These are phyloP conservation scores for Trididemnum clinides DNA, from an alignment of 23 tunicate genomes.

Conservation along the genomic window DNA sequence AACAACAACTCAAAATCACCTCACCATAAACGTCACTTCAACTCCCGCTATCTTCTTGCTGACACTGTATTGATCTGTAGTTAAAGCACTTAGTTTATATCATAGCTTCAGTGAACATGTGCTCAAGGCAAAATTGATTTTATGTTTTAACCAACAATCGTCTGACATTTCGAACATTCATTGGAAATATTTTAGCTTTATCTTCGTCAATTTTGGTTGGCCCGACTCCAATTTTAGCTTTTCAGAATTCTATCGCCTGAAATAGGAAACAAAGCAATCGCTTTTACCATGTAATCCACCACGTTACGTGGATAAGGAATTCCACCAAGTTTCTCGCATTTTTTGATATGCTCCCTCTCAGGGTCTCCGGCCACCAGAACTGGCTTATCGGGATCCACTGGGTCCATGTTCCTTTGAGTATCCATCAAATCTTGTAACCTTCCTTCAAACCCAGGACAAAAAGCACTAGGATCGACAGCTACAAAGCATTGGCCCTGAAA, in stretches of 20 bases:
- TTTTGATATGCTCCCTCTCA: constrained; percentile 69
- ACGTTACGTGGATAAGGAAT: constrained; percentile 91
- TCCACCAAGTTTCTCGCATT: constrained; percentile 88
- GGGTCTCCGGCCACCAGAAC: constrained; percentile 99
- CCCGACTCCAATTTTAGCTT: background rate
- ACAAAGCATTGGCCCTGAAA: constrained; percentile 97
- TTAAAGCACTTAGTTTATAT: too few species aligned
- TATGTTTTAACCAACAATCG: too few species aligned
- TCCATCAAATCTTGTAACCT: constrained; percentile 81
- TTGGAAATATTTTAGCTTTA: background rate
- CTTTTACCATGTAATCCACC: constrained; percentile 80
- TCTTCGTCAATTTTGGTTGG: background rate
- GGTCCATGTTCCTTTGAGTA: constrained; percentile 59
- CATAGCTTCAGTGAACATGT: too few species aligned
- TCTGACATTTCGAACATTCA: background rate
- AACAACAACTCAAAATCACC: too few species aligned
- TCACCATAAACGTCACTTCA: too few species aligned
- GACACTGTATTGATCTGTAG: too few species aligned
- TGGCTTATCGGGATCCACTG: constrained; percentile 66
- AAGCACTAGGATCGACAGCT: constrained; percentile 85
- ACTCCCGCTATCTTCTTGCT: too few species aligned
- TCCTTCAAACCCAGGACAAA: constrained; percentile 92
- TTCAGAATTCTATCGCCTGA: background rate
- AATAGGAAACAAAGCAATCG: background rate
- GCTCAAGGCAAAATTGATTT: too few species aligned